phyloP scores from a whole-genome alignment of 2,888 invertebrate genomes.

The Cataglyphis rosenhaueri region DNA sequence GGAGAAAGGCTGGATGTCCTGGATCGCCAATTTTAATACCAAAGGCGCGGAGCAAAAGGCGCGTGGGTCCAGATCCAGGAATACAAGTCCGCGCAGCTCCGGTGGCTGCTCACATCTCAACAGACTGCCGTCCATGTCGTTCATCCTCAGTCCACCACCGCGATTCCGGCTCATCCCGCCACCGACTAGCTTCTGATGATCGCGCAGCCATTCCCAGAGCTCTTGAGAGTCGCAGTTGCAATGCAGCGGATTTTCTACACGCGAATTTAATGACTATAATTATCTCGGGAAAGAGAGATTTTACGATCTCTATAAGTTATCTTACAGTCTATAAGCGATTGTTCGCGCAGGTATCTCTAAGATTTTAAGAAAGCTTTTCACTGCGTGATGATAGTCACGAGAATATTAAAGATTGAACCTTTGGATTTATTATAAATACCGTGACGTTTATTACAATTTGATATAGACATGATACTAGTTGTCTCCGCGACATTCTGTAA shows the following conservation, averaged over 20 bases:
- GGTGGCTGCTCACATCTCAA: conserved; percentile 94
- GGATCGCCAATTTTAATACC: conserved; percentile 93
- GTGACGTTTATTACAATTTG: conserved; percentile 19
- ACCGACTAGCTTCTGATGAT: conserved; percentile 92
- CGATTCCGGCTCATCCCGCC: conserved; percentile 87
- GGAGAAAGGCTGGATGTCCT: conserved; percentile 95
- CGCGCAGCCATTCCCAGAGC: conserved; percentile 96
- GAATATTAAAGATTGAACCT: not conserved
- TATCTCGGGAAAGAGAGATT: conserved; percentile 1
- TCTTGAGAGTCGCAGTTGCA: conserved; percentile 96
- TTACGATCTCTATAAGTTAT: not conserved
- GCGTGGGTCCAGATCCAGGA: conserved; percentile 92
- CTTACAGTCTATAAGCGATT: not conserved
- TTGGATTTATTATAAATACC: conserved; percentile 7
- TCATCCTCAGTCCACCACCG: conserved; percentile 77
- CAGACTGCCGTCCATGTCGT: conserved; percentile 81
- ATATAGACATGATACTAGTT: conserved; percentile 6
- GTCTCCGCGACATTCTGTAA: conserved; percentile 16
- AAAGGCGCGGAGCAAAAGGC: conserved; percentile 94
- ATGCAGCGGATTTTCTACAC: conserved; percentile 93
- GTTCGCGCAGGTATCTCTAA: not conserved
- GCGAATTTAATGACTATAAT: conserved; percentile 24
- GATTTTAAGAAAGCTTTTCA: not conserved
- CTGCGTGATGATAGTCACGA: not conserved
- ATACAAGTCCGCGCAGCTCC: conserved; percentile 91